Evolutionary conservation across 2,888 invertebrate genomes (phyloP).

Genomic region (Anthophora plumipes): DNA sequence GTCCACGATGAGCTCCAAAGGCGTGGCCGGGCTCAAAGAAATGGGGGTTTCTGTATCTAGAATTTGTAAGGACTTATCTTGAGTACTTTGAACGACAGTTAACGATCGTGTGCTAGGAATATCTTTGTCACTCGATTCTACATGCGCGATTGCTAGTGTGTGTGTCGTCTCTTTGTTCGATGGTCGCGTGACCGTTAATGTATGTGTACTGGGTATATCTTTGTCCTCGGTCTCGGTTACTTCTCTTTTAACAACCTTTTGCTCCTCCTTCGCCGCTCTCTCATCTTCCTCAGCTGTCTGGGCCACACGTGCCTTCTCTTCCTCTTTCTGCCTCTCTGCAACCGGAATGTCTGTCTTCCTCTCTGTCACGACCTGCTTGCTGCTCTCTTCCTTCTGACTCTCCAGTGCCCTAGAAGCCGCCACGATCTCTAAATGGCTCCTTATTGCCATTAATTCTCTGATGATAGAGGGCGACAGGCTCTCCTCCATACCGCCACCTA

Average conservation of each 20-base stretch:
- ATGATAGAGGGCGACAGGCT: constrained; percentile 74
- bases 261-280: constrained; percentile 40
- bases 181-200: constrained; percentile 58
- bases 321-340: constrained; percentile 16
- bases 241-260: constrained; percentile 69
- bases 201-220: constrained; percentile 48
- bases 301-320: constrained; percentile 1
- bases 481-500: constrained; percentile 84
- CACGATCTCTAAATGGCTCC: constrained; percentile 79
- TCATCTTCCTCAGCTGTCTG: constrained; percentile 27
- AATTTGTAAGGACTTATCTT: constrained; percentile 69
- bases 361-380: background rate
- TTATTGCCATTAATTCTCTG: constrained; percentile 81
- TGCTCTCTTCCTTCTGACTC: constrained; percentile 33
- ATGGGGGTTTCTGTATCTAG: constrained; percentile 66
- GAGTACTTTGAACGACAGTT: constrained; percentile 20
- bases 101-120: constrained; percentile 44
- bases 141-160: constrained; percentile 56
- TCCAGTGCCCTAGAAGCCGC: constrained; percentile 60
- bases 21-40: constrained; percentile 57
- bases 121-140: constrained; percentile 57
- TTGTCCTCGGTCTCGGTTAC: constrained; percentile 51
- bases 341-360: constrained; percentile 58
- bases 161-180: constrained; percentile 49
- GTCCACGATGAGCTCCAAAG: constrained; percentile 39